These are phyloP conservation scores for Procambarus virginalis DNA, from an alignment of 1,140 invertebrate genomes.

Conservation along the genomic window DNA sequence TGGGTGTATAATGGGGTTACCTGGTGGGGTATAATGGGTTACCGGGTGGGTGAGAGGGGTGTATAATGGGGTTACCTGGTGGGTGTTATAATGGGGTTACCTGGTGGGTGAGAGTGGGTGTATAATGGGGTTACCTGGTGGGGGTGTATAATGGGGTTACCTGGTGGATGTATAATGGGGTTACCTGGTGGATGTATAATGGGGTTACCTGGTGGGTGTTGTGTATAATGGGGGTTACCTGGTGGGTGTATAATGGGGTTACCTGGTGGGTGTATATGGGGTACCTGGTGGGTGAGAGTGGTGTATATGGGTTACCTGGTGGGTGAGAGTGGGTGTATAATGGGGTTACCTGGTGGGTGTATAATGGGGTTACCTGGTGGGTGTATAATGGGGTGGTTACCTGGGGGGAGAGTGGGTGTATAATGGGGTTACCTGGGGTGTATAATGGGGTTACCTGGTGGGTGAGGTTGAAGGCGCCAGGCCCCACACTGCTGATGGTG, in stretches of 20 bases:
- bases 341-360: too few relatives aligned
- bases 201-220: not conserved
- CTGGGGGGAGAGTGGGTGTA: not conserved
- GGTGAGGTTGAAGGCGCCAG: slow-evolving; percentile 15
- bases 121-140: too few relatives aligned
- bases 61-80: not conserved
- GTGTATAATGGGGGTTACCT: not conserved
- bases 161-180: too few relatives aligned
- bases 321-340: too few relatives aligned
- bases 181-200: too few relatives aligned
- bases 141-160: too few relatives aligned
- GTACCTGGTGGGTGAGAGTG: not conserved
- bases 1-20: not conserved
- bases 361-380: not conserved
- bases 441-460: slow-evolving; percentile 1
- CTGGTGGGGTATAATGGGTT: not conserved
- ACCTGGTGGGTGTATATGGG: not conserved
- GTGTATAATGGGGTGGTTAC: not conserved
- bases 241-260: not conserved
- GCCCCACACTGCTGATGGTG: not conserved
- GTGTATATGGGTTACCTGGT: too few relatives aligned
- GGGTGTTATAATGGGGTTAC: too few relatives aligned
- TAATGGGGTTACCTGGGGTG: not conserved
- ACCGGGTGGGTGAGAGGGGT: too few relatives aligned
- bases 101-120: too few relatives aligned